Evolutionary conservation across 2,888 invertebrate species (phyloP), one percentile per base, ranked within the genome.

Genomic region (Artemia sinica): DNA sequence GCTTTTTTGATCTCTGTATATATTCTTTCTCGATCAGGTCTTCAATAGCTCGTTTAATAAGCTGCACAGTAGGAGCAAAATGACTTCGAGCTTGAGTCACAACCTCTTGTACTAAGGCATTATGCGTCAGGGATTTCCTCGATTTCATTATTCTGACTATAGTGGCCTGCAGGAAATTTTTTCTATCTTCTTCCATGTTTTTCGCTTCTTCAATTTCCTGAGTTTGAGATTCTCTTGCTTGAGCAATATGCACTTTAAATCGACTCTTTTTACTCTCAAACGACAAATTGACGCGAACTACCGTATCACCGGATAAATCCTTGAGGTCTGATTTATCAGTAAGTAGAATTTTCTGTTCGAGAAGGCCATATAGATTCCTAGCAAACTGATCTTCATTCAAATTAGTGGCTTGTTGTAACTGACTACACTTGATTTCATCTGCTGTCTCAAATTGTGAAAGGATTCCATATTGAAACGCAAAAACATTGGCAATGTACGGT

Each of bases 21-120:
- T 97, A 98, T 78, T 95, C 92, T 81, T 97, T 96, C 80, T 98
- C 97, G 77, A 98, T 97, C 73, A 98, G 83, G 8, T 93, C 88
- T 80, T 98, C 97, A 76, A 98, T 93, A 78, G 95, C 96, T 78
- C 96, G 96, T 81, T 98, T 98, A 75, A 98, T 96, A 87, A 97
- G 89, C 70, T 88, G 86, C 72, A 97, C 88, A 71, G 91, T 91
- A 3, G 96, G 96, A n/a, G 89, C 89, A 81, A 97, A 97, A 63
- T 89, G 86, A 49, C 87, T 86, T 77, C 88, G 87, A 13, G 94
- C 91, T 77, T 95, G 92, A 51, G 88, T 85, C 72, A 92, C 84
- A 70, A 88, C 91, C 84, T 92, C 91, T 79, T 91, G 88, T 75
- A 93, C 87, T 41, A 93, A 83, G 71, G 85, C 84, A 78, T 88